Evolutionary conservation across 2,888 invertebrate species (phyloP).

Genomic region (Cheilosia grossa): DNA sequence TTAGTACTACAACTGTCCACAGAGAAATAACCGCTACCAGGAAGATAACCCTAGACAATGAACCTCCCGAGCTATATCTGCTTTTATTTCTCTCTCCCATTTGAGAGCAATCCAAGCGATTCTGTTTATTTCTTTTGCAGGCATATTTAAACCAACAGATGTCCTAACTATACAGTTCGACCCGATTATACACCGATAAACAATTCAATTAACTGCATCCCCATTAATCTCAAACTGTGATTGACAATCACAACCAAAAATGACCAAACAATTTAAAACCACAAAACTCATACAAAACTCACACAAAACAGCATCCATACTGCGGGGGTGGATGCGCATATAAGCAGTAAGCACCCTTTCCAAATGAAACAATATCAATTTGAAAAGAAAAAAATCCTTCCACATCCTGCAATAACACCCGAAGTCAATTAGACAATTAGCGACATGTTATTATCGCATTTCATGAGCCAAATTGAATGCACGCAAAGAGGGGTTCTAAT

Average conservation of each 20-base stretch:
- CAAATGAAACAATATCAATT: constrained; percentile 1
- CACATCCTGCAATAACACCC: constrained; percentile 18
- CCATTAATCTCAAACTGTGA: constrained; percentile 67
- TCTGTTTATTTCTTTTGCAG: too few relatives aligned
- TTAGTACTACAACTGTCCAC: too few relatives aligned
- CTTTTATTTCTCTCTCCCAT: too few relatives aligned
- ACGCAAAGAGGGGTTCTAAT: constrained; percentile 40
- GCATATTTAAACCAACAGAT: constrained; percentile 35
- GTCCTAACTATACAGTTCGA: constrained; percentile 33
- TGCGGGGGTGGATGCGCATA: constrained; percentile 62
- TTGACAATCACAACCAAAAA: constrained; percentile 70
- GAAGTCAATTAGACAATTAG: constrained; percentile 73
- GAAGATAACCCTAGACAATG: too few relatives aligned
- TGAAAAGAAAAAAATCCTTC: constrained; percentile 2
- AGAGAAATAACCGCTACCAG: too few relatives aligned
- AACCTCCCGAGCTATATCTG: too few relatives aligned
- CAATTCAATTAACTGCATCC: constrained; percentile 69
- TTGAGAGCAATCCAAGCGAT: too few relatives aligned
- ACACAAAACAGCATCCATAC: constrained; percentile 8
- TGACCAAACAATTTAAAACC: constrained; percentile 69
- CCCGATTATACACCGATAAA: constrained; percentile 65
- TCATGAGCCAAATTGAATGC: constrained; percentile 58
- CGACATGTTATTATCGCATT: constrained; percentile 74
- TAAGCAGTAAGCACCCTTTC: constrained; percentile 18
- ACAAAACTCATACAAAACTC: constrained; percentile 28